Evolutionary conservation across 2,888 invertebrate species (phyloP).

Genomic region (Nasonia oneida): DNA sequence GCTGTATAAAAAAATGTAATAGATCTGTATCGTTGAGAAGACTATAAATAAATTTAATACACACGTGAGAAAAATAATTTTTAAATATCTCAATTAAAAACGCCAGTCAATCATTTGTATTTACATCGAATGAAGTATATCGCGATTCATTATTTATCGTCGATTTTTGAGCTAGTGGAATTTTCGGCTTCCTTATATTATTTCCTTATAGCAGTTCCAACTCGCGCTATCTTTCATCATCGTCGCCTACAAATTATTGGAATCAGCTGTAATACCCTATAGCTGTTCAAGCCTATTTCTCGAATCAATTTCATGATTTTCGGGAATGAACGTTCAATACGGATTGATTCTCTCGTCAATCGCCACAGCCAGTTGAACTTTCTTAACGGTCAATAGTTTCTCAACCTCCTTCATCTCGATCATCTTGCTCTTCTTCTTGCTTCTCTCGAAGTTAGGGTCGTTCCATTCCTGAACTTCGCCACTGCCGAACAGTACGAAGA

Average conservation of each 20-base stretch:
- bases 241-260: too few species aligned
- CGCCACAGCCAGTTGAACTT: constrained; percentile 27
- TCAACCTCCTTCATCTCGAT: constrained; percentile 17
- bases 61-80: background rate
- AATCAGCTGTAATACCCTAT: background rate
- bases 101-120: too few species aligned
- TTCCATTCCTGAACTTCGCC: constrained; percentile 88
- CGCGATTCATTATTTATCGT: too few species aligned
- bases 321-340: background rate
- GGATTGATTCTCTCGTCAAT: background rate
- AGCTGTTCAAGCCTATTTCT: background rate
- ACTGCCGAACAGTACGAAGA: constrained; percentile 85
- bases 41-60: constrained; percentile 11
- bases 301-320: background rate
- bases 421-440: constrained; percentile 30
- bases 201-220: too few species aligned
- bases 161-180: too few species aligned
- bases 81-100: background rate
- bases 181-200: too few species aligned
- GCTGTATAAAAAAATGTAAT: background rate
- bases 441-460: constrained; percentile 77
- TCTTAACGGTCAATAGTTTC: constrained; percentile 31
- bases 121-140: too few species aligned
- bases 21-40: background rate
- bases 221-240: too few species aligned